Evolutionary conservation across 2,113 vertebrate genomes (phyloP), one percentile per base, ranked within the genome.

Genomic region (Phoxinus phoxinus): DNA sequence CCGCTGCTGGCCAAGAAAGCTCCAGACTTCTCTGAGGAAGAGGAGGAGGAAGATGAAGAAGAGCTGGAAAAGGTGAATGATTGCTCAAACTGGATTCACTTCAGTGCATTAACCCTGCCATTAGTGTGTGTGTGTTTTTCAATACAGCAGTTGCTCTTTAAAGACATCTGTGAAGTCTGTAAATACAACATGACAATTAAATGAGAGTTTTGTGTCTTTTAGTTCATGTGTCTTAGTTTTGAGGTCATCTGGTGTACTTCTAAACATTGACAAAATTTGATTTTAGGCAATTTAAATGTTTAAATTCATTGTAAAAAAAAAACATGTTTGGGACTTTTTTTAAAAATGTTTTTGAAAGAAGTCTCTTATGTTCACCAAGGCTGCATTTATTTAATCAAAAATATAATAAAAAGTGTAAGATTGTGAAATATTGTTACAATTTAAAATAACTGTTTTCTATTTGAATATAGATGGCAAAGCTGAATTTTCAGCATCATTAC

Each of bases 11-110:
- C 97, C 90, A 99, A 99, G 91, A 99, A 98, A 92, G 94, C 97
- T 63, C 94, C 97, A 90, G 98, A 99, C 88, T 98, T 99, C 93
- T 99, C 97, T 59, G 98, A 99, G 92, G 98, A 98, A 87, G 98
- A 99, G 12, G 98, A 99, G 41, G 97, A 99, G 1, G 98, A 99
- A 35, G 97, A 99, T 56, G 97, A 99, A 78, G 98, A 99, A 75
- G 97, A 99, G 92, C 93, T 97, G 92, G 97, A 97, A 88, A 98
- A 98, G 94, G 97, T 98, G 71, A 37, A 7, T 73, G 44, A 48
- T 81, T 44, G 21, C 13, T 12, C 56, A 53, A 11, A 81, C 27
- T 23, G 17, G 4, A 23, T 59, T 44, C 10, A 30, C 0, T 32
- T 32, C 8, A 21, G 25, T 37, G 75, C 71, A 72, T n/a, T 72